Evolutionary conservation across 1,140 invertebrate species (phyloP).

Genomic region (Brachystomella parvula): DNA sequence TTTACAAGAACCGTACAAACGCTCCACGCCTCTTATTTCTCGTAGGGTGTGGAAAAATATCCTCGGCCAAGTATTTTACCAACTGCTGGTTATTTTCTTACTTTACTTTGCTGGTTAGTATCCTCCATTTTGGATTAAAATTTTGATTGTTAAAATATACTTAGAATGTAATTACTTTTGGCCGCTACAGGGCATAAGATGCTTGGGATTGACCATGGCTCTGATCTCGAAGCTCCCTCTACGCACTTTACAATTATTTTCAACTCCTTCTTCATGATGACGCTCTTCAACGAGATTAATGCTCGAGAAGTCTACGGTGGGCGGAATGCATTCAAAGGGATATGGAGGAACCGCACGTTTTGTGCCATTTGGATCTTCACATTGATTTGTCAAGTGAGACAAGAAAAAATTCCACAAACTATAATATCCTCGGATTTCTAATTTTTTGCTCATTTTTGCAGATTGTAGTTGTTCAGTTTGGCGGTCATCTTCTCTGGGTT

Average conservation of each 20-base stretch:
- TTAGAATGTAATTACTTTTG: neutral
- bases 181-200: conserved; percentile 42
- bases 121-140: neutral
- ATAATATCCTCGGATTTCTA: neutral
- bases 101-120: conserved; percentile 50
- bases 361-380: conserved; percentile 56
- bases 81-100: conserved; percentile 55
- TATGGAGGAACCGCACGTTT: conserved; percentile 57
- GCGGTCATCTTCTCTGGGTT: conserved; percentile 55
- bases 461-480: conserved; percentile 56
- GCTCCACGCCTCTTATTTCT: conserved; percentile 58
- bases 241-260: conserved; percentile 63
- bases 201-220: conserved; percentile 50
- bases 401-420: conserved; percentile 11
- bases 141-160: neutral
- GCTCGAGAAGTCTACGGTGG: conserved; percentile 62
- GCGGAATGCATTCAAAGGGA: conserved; percentile 55
- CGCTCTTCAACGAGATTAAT: conserved; percentile 63
- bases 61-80: conserved; percentile 57
- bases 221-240: conserved; percentile 47
- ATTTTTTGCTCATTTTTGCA: conserved; percentile 35
- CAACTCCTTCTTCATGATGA: conserved; percentile 67
- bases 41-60: conserved; percentile 62
- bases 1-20: conserved; percentile 57
- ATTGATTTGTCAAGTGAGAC: conserved; percentile 53